These are phyloP conservation scores for Andrena marginata DNA, from an alignment of 2,888 invertebrate species.

Conservation along the genomic window DNA sequence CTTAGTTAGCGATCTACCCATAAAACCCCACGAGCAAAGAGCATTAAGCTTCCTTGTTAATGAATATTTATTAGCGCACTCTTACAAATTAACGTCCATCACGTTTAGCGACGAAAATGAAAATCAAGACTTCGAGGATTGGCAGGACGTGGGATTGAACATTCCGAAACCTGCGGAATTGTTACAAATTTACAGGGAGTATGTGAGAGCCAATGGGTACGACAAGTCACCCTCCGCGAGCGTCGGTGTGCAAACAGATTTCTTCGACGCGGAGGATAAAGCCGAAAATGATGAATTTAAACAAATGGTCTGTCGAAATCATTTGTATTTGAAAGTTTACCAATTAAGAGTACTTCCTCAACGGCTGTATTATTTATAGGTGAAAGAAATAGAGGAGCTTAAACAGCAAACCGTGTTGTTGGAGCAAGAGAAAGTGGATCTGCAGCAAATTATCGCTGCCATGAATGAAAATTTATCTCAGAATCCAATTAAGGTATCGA, in stretches of 20 bases:
- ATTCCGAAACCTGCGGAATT: constrained; percentile 92
- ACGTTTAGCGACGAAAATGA: constrained; percentile 97
- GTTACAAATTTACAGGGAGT: constrained; percentile 89
- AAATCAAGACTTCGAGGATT: constrained; percentile 96
- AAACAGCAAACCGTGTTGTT: constrained; percentile 86
- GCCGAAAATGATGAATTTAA: constrained; percentile 70
- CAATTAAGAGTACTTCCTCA: constrained; percentile 1
- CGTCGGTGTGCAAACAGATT: constrained; percentile 80
- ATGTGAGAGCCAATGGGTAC: constrained; percentile 85
- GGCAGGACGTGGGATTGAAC: constrained; percentile 96
- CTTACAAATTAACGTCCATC: constrained; percentile 94
- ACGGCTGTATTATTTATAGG: constrained; percentile 81
- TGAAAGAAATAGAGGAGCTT: constrained; percentile 87
- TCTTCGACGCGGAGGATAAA: constrained; percentile 50
- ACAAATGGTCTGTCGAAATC: constrained; percentile 69
- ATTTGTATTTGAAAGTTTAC: background rate
- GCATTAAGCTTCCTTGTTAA: constrained; percentile 95
- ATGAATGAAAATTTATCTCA: constrained; percentile 61
- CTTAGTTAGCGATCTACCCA: constrained; percentile 84
- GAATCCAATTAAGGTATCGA: constrained; percentile 67
- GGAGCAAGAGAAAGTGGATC: constrained; percentile 87
- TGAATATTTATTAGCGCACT: constrained; percentile 92
- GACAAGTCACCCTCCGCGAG: constrained; percentile 86
- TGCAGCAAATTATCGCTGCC: constrained; percentile 85
- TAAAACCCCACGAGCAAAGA: constrained; percentile 93